Evolutionary conservation across 1,140 invertebrate genomes (phyloP), one percentile per base, ranked within the genome.

Genomic region (Bombus ignitus): DNA sequence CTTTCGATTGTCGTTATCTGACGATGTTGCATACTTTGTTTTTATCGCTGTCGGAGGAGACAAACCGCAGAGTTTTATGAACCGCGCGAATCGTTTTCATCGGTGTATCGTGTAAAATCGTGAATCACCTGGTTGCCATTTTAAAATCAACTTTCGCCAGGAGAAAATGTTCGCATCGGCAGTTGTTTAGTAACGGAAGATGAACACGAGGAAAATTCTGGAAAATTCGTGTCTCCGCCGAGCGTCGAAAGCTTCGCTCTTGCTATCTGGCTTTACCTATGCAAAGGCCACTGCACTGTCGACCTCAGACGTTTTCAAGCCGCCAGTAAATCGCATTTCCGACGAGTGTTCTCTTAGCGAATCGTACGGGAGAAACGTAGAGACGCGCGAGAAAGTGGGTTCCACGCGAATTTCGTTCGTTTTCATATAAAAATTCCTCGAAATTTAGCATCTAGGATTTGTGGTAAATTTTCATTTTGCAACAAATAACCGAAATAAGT

Each of bases 211-310:
- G 18, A 15, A 66, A 66, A 35, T 32, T 66, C 3, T 44, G 35
- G 59, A 44, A 66, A 70, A 59, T 25, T 18, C 35, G 39, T 65
- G 35, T 42, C 79, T 74, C 62, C 18, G 42, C 35, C 18, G 47
- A 18, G 35, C 18, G 22, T n/a, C 57, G 32, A 65, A 75, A 75
- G 28, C 74, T 88, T 89, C 59, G 59, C 70, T 78, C 78, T 89
- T 81, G 82, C 75, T 87, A 87, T 87, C 79, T 81, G 80, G 32
- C 57, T 90, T 81, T 82, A 70, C 88, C 79, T 85, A 90, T 88
- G 82, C 86, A 89, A 88, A 88, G 82, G 82, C 85, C 86, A 87
- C 71, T 88, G 80, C 78, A 79, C 74, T 68, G 78, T 73, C 85
- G 44, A 89, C 73, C 83, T 89, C 83, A 73, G 66, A 42, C 71